These are phyloP conservation scores for Mus spicilegus DNA, from an alignment of 2,113 vertebrate species.

Conservation along the genomic window DNA sequence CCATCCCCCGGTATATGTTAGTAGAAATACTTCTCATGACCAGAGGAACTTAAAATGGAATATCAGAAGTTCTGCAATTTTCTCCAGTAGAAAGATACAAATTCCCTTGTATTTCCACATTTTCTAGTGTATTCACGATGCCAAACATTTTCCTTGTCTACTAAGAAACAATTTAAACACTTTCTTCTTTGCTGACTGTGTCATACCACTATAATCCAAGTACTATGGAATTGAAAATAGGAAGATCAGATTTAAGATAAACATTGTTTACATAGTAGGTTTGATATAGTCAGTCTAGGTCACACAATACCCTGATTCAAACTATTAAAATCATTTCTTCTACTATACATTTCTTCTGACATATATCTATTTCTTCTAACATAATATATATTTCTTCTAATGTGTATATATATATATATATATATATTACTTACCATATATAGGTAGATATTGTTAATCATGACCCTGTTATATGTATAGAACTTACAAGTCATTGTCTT, in stretches of 20 bases:
- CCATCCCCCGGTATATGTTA: accelerated
- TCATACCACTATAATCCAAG: too few relatives aligned
- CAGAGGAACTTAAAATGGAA: not conserved
- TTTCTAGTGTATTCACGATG: not conserved
- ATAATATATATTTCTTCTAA: too few relatives aligned
- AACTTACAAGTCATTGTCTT: not conserved
- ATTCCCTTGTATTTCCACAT: not conserved
- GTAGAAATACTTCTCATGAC: not conserved
- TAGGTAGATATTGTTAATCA: not conserved
- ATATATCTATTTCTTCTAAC: too few relatives aligned
- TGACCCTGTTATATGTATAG: not conserved
- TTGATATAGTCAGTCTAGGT: not conserved
- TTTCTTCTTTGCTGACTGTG: not conserved
- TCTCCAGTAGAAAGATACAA: not conserved
- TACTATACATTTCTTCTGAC: not conserved
- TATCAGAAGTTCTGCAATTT: not conserved
- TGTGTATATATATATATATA: not conserved
- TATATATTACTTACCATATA: too few relatives aligned
- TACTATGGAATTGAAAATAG: not conserved
- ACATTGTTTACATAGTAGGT: not conserved
- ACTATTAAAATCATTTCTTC: not conserved
- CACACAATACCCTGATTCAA: not conserved
- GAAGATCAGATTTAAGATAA: not conserved
- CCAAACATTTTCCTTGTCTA: not conserved
- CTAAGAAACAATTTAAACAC: not conserved